phyloP scores from a whole-genome alignment of 2,888 invertebrate genomes.

The Cordilura impudica region DNA sequence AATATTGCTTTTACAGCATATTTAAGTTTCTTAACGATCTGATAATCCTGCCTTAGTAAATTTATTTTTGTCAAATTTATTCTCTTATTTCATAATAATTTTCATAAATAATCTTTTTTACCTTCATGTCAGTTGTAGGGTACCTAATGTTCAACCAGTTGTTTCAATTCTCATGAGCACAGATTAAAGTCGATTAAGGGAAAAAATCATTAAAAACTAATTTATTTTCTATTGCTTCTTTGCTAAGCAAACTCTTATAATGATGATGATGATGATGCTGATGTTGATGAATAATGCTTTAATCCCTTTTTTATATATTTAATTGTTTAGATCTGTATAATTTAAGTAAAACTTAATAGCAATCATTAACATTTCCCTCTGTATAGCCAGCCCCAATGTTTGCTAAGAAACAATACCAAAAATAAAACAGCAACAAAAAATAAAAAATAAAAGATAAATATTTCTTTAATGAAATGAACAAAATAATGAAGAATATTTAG shows the following conservation, averaged over 20 bases:
- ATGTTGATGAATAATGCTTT: constrained; percentile 8
- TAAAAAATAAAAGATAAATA: constrained; percentile 39
- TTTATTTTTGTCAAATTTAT: too few relatives aligned
- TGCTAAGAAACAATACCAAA: background rate
- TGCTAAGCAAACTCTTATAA: background rate
- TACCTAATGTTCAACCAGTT: background rate
- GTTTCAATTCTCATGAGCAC: constrained; percentile 8
- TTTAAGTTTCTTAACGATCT: too few relatives aligned
- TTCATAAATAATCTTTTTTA: too few relatives aligned
- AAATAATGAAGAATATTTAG: background rate
- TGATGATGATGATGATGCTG: background rate
- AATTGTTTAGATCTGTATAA: constrained; percentile 12
- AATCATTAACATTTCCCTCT: constrained; percentile 23
- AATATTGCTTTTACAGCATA: too few relatives aligned
- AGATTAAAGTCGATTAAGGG: background rate
- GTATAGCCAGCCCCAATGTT: background rate
- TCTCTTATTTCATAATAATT: too few relatives aligned
- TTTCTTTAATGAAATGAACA: constrained; percentile 43
- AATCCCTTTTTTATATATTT: constrained; percentile 6
- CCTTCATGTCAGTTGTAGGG: background rate
- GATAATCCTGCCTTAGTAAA: too few relatives aligned
- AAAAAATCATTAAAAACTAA: background rate
- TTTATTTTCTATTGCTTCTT: background rate
- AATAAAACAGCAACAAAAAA: constrained; percentile 42
- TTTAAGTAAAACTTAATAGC: background rate